These are phyloP conservation scores for Perithous albicinctus DNA, from an alignment of 2,888 invertebrate genomes.

Conservation along the genomic window DNA sequence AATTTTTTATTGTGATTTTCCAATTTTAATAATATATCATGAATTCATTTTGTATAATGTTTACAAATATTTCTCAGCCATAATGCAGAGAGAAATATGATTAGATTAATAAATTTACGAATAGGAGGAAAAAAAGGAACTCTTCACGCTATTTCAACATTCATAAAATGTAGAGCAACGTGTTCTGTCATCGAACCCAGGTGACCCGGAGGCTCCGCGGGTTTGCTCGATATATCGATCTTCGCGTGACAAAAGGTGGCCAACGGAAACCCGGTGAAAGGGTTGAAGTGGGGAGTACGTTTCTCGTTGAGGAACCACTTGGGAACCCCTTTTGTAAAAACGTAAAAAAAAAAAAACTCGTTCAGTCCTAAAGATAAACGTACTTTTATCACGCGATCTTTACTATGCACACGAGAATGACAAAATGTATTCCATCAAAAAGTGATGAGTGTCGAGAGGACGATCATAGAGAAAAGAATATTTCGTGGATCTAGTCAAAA, in stretches of 20 bases:
- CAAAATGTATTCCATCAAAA: neutral
- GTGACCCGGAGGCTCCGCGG: conserved; percentile 72
- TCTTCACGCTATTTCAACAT: conserved; percentile 6
- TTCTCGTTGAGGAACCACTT: conserved; percentile 14
- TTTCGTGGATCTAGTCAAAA: too few species aligned
- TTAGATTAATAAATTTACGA: conserved; percentile 2
- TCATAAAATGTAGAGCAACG: conserved; percentile 16
- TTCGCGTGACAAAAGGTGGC: conserved; percentile 70
- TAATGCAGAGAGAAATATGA: conserved; percentile 17
- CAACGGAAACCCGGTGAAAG: conserved; percentile 43
- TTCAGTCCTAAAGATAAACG: conserved; percentile 2
- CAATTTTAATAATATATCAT: too few species aligned
- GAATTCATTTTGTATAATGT: too few species aligned
- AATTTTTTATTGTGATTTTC: too few species aligned
- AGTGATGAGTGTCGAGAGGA: neutral
- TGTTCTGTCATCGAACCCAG: conserved; percentile 53
- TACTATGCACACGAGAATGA: neutral
- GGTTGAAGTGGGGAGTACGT: neutral
- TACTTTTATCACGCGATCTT: neutral
- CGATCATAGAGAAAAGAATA: too few species aligned
- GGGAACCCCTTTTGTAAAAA: conserved; percentile 1
- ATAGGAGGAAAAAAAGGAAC: conserved; percentile 18
- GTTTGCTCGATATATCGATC: conserved; percentile 81
- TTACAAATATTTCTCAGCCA: too few species aligned
- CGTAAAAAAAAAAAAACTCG: neutral